Evolutionary conservation across 2,888 invertebrate genomes (phyloP), one percentile per base, ranked within the genome.

Genomic region (Temnothorax unifasciatus): DNA sequence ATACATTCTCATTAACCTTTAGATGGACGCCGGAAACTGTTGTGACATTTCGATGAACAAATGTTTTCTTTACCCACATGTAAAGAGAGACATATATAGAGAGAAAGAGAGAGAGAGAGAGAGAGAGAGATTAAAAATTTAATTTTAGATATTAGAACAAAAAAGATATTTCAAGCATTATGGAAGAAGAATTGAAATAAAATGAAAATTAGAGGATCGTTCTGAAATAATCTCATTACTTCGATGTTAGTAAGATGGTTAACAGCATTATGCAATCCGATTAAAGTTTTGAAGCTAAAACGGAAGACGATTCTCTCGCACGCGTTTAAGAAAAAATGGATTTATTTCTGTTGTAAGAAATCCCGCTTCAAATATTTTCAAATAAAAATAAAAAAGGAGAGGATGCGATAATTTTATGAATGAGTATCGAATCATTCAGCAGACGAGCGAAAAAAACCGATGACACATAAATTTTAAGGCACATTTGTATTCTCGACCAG

Each of bases 1-100:
- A 50, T 15, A n/a, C 38, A 11, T 66, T 25, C 66, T 76, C 21
- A 66, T 66, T 50, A 66, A 38, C 50, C 66, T 76, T 76, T 76
- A 52, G 34, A 52, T 34, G 13, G 5, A 68, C 4, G 4, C 25
- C 64, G 50, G 25, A 59, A 66, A 38, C 18, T 76, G 13, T 66
- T 52, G 38, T 52, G 50, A 76, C 25, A 76, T 38, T 11, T 75
- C 15, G 21, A 21, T 47, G 25, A 73, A 15, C 47, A 76, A 38
- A 11, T 38, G 3, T 21, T 75, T 50, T 34, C 44, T 61, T 74
- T 25, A 59, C 1, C 3, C 73, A 44, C 15, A 1, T 71, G 11
- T 18, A 66, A 11, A 57, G 54, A 34, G 34, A 66, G 8, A 34
- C 34, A 34, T 34, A 34, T 34, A 44, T 25, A 44, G 13, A 64